A percentile compares a stretch with the other conserved stretches of the same genome.
Evolutionary conservation across 2,797 vertebrate genomes (phyloP).

Genomic region (Ctenosaura bakeri): DNA sequence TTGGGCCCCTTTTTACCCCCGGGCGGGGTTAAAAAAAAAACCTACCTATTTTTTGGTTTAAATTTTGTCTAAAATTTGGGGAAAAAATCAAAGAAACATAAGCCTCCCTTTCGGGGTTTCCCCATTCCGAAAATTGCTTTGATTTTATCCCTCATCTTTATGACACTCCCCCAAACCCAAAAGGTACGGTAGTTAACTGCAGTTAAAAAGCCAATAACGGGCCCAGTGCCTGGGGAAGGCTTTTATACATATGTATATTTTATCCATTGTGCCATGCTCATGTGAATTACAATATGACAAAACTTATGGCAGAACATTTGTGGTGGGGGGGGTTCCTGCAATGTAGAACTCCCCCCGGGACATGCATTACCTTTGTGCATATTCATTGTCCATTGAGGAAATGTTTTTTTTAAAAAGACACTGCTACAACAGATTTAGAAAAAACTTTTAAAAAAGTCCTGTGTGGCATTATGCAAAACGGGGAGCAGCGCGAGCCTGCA

Average conservation of each 20-base stretch:
- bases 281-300: constrained; percentile 66
- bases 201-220: neutral
- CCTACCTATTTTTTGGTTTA: too few relatives aligned
- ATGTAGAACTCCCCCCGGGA: constrained; percentile 51
- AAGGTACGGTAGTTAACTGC: too few relatives aligned
- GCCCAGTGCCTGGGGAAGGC: constrained; percentile 30
- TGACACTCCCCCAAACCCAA: too few relatives aligned
- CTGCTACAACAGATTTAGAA: constrained; percentile 29
- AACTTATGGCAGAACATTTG: constrained; percentile 35
- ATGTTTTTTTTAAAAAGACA: neutral
- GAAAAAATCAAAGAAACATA: too few relatives aligned
- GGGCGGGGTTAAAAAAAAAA: too few relatives aligned
- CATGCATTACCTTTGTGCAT: constrained; percentile 42
- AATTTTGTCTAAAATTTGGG: too few relatives aligned
- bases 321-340: constrained; percentile 18
- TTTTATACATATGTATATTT: constrained; percentile 47
- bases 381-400: constrained; percentile 22
- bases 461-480: constrained; percentile 33
- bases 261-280: constrained; percentile 52
- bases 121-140: too few relatives aligned
- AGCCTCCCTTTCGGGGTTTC: too few relatives aligned
- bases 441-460: constrained; percentile 27
- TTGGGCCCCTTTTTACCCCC: too few relatives aligned
- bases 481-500: constrained; percentile 19
- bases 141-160: too few relatives aligned